Evolutionary conservation across 2,888 invertebrate species (phyloP).

Genomic region (Sarcophaga variegata): DNA sequence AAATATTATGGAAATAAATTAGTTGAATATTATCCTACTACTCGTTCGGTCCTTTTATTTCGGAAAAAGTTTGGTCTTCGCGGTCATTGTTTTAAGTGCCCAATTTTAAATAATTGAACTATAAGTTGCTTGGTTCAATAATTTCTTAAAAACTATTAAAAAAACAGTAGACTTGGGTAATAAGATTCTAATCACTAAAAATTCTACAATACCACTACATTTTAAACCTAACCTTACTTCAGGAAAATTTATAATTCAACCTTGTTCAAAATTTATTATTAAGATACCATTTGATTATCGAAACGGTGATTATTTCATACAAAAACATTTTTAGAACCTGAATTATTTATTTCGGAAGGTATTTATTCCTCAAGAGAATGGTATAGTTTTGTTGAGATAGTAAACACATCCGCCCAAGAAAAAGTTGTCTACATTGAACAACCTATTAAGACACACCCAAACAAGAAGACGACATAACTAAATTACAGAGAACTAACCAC

Average conservation of each 20-base stretch:
- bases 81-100: too few species aligned
- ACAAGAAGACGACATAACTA: neutral
- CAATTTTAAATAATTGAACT: too few species aligned
- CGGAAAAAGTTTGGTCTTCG: too few species aligned
- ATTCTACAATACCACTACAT: slow-evolving; percentile 45
- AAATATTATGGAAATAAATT: too few species aligned
- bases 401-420: slow-evolving; percentile 40
- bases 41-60: too few species aligned
- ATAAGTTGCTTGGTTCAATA: too few species aligned
- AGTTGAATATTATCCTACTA: too few species aligned
- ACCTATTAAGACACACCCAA: slow-evolving; percentile 53
- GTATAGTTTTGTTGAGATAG: slow-evolving; percentile 49
- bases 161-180: slow-evolving; percentile 58
- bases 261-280: slow-evolving; percentile 41
- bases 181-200: slow-evolving; percentile 58
- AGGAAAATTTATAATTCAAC: slow-evolving; percentile 41
- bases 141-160: too few species aligned
- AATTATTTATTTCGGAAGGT: slow-evolving; percentile 51
- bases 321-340: slow-evolving; percentile 31
- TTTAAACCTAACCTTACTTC: slow-evolving; percentile 59
- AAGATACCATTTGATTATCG: slow-evolving; percentile 50
- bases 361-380: slow-evolving; percentile 54
- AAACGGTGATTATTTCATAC: slow-evolving; percentile 42
- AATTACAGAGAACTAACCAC: slow-evolving; percentile 22
- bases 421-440: slow-evolving; percentile 60